Evolutionary conservation across 2,113 vertebrate genomes (phyloP), one percentile per base, ranked within the genome.

Genomic region (Pterocles orientalis): DNA sequence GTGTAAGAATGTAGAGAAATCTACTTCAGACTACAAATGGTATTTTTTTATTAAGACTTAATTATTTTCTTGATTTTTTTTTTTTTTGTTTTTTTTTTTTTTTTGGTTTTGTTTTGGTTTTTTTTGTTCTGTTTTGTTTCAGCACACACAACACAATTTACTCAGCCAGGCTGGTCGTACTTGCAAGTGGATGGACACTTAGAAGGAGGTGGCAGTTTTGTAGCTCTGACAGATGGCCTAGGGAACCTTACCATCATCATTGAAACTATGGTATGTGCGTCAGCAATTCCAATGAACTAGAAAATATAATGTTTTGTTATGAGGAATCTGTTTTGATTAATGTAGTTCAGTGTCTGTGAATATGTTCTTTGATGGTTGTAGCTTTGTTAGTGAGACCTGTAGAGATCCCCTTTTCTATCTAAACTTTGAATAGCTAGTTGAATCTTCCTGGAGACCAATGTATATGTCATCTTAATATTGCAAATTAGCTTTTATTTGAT

Each of bases 111-210:
- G 34, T 66, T 93, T 15, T 90, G 51, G 36, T 47, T 17, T 87
- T 36, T 87, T 96, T 80, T 85, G 53, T 62, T 85, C 60, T 72
- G 34, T 66, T 93, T 15, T 90, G 51, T 70, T 80, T 21, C 57
- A 99, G 99, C 99, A 23, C 99, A 99, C 79, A 99, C 99, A 23
- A 99, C 99, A 2, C 99, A 99, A 94, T 99, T 99, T 94, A 98
- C 98, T 48, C 98, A 98, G 87, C 99, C 99, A 15, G 99, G 99
- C 18, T 99, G 99, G 99, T 98, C 91, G 28, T 99, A 99, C 96
- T 97, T 99, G 92, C 95, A 98, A 97, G 99, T 98, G n/a, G 98
- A 99, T 48, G 99, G 99, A 45, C 99, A 99, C 90, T 98, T 99
- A 87, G 62, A 92, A 48, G 95, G 97, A 57, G 99, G 99, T 45